A percentile compares a stretch with the other conserved stretches of the same genome.
phyloP scores from a whole-genome alignment of 2,113 vertebrate genomes.

The Rousettus leschenaultii region DNA sequence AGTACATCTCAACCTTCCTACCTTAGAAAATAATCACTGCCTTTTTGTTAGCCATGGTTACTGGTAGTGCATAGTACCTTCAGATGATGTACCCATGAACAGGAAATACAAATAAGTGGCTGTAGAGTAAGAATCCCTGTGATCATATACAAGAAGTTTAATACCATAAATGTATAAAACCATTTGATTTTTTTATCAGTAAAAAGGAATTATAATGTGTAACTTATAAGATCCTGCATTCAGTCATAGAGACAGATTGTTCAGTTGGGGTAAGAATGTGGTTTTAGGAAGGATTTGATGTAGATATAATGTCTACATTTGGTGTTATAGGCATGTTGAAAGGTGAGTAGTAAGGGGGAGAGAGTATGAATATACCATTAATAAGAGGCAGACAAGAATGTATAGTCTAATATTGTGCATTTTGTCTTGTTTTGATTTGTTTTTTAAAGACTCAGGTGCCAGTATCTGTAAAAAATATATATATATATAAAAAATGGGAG shows the following conservation, averaged over 20 bases:
- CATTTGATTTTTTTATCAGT: background rate
- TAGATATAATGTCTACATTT: background rate
- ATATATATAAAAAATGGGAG: background rate
- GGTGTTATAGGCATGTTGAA: background rate
- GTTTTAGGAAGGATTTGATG: background rate
- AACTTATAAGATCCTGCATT: background rate
- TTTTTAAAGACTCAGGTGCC: background rate
- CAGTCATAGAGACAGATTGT: background rate
- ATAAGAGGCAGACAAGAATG: background rate
- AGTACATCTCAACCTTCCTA: background rate
- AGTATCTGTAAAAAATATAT: background rate
- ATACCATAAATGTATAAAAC: background rate
- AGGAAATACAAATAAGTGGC: background rate
- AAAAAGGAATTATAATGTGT: background rate
- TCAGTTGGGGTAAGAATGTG: background rate
- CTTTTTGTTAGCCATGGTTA: background rate
- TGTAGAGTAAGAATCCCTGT: background rate
- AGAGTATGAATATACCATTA: background rate
- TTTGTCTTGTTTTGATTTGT: background rate
- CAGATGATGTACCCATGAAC: background rate
- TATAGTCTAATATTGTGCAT: background rate
- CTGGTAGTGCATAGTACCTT: background rate
- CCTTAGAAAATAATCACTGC: background rate
- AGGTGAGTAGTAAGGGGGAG: background rate
- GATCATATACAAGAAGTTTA: background rate